A percentile compares a stretch with the other conserved stretches of the same genome.
phyloP scores from a whole-genome alignment of 2,113 vertebrate genomes.

The Potamarius usumacintae region DNA sequence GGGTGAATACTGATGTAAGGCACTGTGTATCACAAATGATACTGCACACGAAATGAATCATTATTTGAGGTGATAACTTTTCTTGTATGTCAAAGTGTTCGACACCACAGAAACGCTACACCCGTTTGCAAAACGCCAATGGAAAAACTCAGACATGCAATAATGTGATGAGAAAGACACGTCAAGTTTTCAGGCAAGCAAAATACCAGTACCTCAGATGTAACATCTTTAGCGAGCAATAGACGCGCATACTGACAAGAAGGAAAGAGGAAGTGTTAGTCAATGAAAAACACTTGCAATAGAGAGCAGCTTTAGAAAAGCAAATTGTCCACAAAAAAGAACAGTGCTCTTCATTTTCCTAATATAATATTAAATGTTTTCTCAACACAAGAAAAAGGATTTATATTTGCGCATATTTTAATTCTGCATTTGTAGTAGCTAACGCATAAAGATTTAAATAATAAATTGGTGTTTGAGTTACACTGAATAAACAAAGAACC shows the following conservation, averaged over 20 bases:
- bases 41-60: not conserved
- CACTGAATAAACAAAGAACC: not conserved
- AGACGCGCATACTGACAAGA: constrained; percentile 90
- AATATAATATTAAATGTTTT: not conserved
- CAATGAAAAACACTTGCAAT: constrained; percentile 53
- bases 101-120: constrained; percentile 63
- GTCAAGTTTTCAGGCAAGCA: constrained; percentile 13
- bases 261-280: constrained; percentile 89
- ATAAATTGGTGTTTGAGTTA: not conserved
- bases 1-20: not conserved
- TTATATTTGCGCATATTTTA: not conserved
- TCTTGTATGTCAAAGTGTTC: constrained; percentile 16
- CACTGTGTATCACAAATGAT: constrained; percentile 11
- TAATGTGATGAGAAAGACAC: constrained; percentile 8
- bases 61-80: not conserved
- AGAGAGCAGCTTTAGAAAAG: constrained; percentile 37
- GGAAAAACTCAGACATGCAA: constrained; percentile 30
- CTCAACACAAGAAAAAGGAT: not conserved
- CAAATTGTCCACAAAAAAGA: not conserved
- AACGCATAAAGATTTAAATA: not conserved
- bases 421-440: not conserved
- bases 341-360: not conserved
- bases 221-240: constrained; percentile 94
- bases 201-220: constrained; percentile 88
- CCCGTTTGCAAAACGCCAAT: constrained; percentile 68